Evolutionary conservation across 2,113 vertebrate species (phyloP), one percentile per base, ranked within the genome.

Genomic region (Apaloderma vittatum): DNA sequence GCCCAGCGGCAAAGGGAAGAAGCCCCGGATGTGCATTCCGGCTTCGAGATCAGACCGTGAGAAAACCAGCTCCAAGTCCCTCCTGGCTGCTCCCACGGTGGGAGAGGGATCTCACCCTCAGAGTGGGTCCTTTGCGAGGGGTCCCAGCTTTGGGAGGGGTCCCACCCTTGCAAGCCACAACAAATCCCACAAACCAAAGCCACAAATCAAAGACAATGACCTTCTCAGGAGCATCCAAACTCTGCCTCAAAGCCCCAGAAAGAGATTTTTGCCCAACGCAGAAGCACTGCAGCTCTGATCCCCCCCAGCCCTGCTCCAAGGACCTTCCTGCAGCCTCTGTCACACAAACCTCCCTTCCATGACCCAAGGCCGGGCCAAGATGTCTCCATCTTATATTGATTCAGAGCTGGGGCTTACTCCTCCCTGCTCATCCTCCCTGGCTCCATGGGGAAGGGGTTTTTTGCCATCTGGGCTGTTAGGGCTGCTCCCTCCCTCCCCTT

Each of bases 41-140:
- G 11, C 46, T 75, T 11, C 0, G 40, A 61, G 36, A n/a, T 12
- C 49, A 11, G 22, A 27, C 0, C 3, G 3, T 1, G 19, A 83
- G 59, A 4, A 67, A 70, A 55, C 0, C 21, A 6, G 23, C 55
- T 59, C 82, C 73, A 61, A 63, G 67, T 19, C 26, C 59, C 18
- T 29, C 9, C 29, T 37, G 32, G 62, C 84, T 49, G 20, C 57
- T 63, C 1, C 21, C 48, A n/a, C 0, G 6, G 2, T 8, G 74
- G 61, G n/a, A 12, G 1, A 11, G 40, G 66, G 23, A 22, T 20
- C 3, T 4, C 4, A 30, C 15, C 29, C 19, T 14, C 40, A 11
- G 26, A 62, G 46, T 3, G 1, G 45, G 3, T 32, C n/a, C 54
- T 36, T 34, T 0, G 8, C 62, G 62, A 37, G 15, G 6, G 4